These are phyloP conservation scores for Rhineura floridana DNA, from an alignment of 2,113 vertebrate species.

Conservation along the genomic window DNA sequence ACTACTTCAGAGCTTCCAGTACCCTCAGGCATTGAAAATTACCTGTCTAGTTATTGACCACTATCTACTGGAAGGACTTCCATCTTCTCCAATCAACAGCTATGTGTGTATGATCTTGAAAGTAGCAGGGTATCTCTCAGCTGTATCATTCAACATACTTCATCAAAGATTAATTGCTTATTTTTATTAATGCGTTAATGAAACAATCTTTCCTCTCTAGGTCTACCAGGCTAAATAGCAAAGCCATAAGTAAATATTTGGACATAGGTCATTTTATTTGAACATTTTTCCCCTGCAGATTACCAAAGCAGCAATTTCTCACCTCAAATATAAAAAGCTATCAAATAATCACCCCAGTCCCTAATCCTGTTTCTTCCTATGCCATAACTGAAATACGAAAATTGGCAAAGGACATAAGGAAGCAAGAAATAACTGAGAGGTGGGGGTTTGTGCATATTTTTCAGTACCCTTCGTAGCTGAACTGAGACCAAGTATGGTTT, in stretches of 20 bases:
- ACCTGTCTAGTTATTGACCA: neutral
- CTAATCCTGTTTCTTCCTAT: constrained; percentile 19
- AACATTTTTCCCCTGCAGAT: constrained; percentile 26
- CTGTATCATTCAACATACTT: constrained; percentile 51
- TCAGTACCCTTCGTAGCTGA: constrained; percentile 28
- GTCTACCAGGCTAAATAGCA: constrained; percentile 56
- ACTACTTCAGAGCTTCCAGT: constrained; percentile 93
- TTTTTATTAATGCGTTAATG: constrained; percentile 55
- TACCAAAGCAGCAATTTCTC: constrained; percentile 55
- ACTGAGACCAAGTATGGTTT: neutral
- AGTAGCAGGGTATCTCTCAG: constrained; percentile 55
- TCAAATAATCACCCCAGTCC: constrained; percentile 11
- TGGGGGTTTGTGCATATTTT: constrained; percentile 37
- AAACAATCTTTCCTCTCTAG: constrained; percentile 47
- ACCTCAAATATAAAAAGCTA: constrained; percentile 9
- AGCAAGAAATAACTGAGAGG: constrained; percentile 32
- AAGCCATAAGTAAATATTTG: constrained; percentile 68
- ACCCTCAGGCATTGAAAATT: constrained; percentile 84
- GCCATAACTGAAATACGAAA: constrained; percentile 5
- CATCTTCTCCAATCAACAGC: constrained; percentile 52
- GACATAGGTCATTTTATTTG: constrained; percentile 46
- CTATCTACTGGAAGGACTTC: constrained; percentile 56
- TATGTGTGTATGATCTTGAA: constrained; percentile 45
- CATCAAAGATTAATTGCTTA: constrained; percentile 46
- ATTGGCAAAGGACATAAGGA: constrained; percentile 1